These are phyloP conservation scores for Sphaeridia pumilis DNA, from an alignment of 2,888 invertebrate species.

Conservation along the genomic window DNA sequence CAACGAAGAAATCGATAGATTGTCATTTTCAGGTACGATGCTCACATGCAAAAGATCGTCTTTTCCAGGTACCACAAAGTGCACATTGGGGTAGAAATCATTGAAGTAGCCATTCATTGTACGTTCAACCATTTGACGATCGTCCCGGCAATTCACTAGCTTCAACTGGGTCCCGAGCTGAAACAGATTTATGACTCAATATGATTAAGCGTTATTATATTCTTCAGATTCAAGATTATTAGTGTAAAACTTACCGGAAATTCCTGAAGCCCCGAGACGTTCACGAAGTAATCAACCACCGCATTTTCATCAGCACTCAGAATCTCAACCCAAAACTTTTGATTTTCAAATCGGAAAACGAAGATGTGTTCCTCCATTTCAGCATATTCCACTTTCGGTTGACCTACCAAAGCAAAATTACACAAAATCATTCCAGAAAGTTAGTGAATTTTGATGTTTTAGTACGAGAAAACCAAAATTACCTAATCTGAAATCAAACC, in stretches of 20 bases:
- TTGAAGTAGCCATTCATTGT: neutral
- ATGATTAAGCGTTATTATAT: neutral
- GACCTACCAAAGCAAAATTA: neutral
- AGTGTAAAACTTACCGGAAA: neutral
- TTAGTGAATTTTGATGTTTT: neutral
- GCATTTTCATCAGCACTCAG: slow-evolving; percentile 2
- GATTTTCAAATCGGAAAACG: slow-evolving; percentile 1
- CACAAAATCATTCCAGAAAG: neutral
- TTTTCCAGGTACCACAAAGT: neutral
- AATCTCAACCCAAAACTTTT: slow-evolving; percentile 6
- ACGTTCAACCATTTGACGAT: neutral
- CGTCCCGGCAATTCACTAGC: neutral
- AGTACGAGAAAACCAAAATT: too few relatives aligned
- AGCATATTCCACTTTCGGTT: neutral
- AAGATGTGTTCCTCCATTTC: neutral
- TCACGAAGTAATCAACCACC: neutral
- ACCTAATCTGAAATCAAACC: neutral
- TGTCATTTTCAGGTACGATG: neutral
- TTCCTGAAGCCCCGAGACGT: neutral
- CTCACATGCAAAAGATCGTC: neutral
- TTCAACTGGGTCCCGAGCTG: neutral
- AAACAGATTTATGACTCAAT: neutral
- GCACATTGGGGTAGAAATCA: neutral
- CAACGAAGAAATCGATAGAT: neutral
- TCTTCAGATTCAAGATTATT: too few relatives aligned